These are phyloP conservation scores for Stenolophus ochropezus DNA, from an alignment of 2,888 invertebrate species.

Conservation along the genomic window DNA sequence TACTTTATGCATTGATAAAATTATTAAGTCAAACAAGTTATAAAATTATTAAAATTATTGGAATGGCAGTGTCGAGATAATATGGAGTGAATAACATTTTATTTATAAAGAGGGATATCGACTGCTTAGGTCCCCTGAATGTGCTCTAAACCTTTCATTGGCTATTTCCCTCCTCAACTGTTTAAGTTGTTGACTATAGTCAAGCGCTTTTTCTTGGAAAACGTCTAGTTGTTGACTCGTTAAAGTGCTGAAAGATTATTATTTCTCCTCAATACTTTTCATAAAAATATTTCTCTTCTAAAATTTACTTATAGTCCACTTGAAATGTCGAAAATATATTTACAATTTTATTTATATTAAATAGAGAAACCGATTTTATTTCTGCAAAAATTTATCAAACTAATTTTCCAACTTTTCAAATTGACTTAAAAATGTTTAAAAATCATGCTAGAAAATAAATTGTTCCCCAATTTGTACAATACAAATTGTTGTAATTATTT, in stretches of 20 bases:
- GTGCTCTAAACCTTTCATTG: constrained; percentile 74
- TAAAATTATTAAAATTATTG: not conserved
- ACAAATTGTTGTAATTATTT: too few relatives aligned
- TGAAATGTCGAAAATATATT: too few relatives aligned
- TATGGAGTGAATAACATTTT: not conserved
- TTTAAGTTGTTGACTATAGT: constrained; percentile 75
- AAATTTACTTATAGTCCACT: not conserved
- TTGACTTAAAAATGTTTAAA: too few relatives aligned
- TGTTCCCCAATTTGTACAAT: too few relatives aligned
- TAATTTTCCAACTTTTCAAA: too few relatives aligned
- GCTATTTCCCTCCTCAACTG: constrained; percentile 75
- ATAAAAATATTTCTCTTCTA: not conserved
- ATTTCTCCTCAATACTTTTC: not conserved
- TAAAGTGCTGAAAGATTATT: constrained; percentile 66
- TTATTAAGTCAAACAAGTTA: not conserved
- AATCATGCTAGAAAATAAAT: too few relatives aligned
- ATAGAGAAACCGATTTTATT: too few relatives aligned
- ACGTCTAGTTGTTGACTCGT: constrained; percentile 73
- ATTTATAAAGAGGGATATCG: constrained; percentile 70
- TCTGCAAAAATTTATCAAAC: too few relatives aligned
- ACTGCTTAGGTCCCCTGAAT: constrained; percentile 70
- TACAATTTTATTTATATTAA: too few relatives aligned
- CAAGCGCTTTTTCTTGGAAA: constrained; percentile 75
- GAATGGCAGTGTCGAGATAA: not conserved
- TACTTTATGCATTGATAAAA: not conserved